Percentiles rank a stretch among this genome's conserved stretches.
Conservation (phyloP, 2,888 invertebrate genomes). For the Chrysina gloriosa region DNA sequence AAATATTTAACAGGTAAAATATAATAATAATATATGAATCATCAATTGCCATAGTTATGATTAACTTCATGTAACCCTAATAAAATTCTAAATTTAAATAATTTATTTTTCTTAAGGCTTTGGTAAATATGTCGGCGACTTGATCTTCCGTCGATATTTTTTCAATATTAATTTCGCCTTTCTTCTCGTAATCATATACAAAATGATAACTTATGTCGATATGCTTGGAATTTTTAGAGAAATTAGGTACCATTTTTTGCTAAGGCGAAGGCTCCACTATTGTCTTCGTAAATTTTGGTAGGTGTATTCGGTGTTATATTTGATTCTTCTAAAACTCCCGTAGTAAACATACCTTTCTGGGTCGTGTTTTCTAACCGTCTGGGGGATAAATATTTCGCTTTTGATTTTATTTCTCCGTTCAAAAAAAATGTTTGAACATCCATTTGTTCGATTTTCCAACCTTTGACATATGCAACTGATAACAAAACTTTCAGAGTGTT, state of each 20-base stretch:
- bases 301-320: neutral
- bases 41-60: neutral
- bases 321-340: slow-evolving; percentile 5
- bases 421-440: neutral
- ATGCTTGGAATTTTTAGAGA: slow-evolving; percentile 4
- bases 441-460: slow-evolving; percentile 9
- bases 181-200: neutral
- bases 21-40: too few species aligned
- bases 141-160: neutral
- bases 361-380: neutral
- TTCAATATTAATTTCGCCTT: neutral
- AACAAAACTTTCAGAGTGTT: slow-evolving; percentile 10
- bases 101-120: neutral
- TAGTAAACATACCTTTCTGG: neutral
- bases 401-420: neutral
- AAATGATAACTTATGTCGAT: slow-evolving; percentile 3
- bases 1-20: too few species aligned
- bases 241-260: slow-evolving; percentile 3
- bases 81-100: slow-evolving; percentile 1
- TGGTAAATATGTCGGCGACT: neutral
- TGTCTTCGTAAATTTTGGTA: neutral
- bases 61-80: neutral
- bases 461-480: slow-evolving; percentile 2
- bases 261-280: neutral
- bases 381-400: slow-evolving; percentile 1